Conservation (phyloP, 2,888 invertebrate genomes). For the Scaptodrosophila latifasciaeformis region DNA sequence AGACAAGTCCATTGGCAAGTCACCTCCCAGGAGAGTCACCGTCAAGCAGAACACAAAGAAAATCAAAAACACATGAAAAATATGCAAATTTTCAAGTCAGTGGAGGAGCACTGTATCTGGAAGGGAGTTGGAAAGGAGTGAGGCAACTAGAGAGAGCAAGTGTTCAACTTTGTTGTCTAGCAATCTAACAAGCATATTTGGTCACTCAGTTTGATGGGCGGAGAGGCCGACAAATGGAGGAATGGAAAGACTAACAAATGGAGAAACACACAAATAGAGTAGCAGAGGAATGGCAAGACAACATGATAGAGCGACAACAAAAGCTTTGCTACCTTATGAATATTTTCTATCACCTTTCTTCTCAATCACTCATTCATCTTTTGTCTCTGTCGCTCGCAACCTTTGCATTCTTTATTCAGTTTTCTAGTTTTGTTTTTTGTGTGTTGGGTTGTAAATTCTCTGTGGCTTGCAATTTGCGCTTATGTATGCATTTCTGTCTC, state of each 20-base stretch:
- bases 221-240: too few species aligned
- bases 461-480: constrained; percentile 55
- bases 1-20: not conserved
- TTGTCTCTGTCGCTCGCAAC: constrained; percentile 23
- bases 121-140: not conserved
- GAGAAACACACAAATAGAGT: too few species aligned
- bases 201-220: constrained; percentile 62
- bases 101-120: constrained; percentile 3
- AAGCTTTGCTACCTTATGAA: constrained; percentile 27
- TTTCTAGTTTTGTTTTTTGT: constrained; percentile 13
- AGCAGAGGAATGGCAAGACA: too few species aligned
- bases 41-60: constrained; percentile 6
- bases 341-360: constrained; percentile 1
- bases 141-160: too few species aligned
- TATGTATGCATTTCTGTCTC: constrained; percentile 40
- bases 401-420: not conserved
- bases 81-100: constrained; percentile 43
- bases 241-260: too few species aligned
- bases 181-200: constrained; percentile 66
- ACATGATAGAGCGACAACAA: too few species aligned
- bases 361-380: not conserved
- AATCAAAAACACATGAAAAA: constrained; percentile 33
- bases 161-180: constrained; percentile 23
- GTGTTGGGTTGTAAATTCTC: constrained; percentile 41
- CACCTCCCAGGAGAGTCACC: constrained; percentile 1